Base-by-base conservation (phyloP, 2,113 vertebrate species). In the Plestiodon gilberti region DNA sequence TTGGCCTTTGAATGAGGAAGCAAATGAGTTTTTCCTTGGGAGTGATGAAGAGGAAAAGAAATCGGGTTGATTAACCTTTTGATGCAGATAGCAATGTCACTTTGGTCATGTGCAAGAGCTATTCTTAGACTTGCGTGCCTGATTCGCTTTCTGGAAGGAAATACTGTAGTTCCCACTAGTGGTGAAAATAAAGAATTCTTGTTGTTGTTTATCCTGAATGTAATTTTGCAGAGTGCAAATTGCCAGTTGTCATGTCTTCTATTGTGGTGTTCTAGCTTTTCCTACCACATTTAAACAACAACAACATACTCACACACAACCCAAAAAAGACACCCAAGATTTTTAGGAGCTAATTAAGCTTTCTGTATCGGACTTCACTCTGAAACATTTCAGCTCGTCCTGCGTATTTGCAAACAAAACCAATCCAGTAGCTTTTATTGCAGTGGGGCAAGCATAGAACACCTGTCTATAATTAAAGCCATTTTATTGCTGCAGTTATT, bases 81-180 rank as follows among this genome's bases (percentile, higher is more conserved):
- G 88, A 84, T 95, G 90, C 91, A 92, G 93, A 95, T 92, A 92
- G 88, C 89, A 86, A 87, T 83, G 91, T 93, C 89, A 86, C 90
- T 94, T 94, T 81, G 90, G 87, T 88, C 89, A 89, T 89, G 91
- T 90, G 85, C 74, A 75, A 83, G 82, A 85, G 91, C 93, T 94
- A 93, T 95, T 95, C 91, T 94, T 94, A 92, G 78, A 83, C 92
- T 88, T 25, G 14, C 67, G 40, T 80, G 84, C 76, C 76, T 91
- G 6, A 92, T 81, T 74, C 59, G n/a, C 59, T 73, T 82, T 35
- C 57, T 85, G 69, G 87, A 92, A 93, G 88, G 64, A 88, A 95
- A 91, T 93, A 78, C 93, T 89, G 90, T 86, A 93, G 92, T 95
- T 94, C 95, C 95, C 95, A 96, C 95, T 96, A 95, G 95, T 90